Percentiles rank a stretch among this genome's conserved stretches.
These are phyloP conservation scores for Lacanobia wlatinum DNA, from an alignment of 2,888 invertebrate species.

Conservation along the genomic window DNA sequence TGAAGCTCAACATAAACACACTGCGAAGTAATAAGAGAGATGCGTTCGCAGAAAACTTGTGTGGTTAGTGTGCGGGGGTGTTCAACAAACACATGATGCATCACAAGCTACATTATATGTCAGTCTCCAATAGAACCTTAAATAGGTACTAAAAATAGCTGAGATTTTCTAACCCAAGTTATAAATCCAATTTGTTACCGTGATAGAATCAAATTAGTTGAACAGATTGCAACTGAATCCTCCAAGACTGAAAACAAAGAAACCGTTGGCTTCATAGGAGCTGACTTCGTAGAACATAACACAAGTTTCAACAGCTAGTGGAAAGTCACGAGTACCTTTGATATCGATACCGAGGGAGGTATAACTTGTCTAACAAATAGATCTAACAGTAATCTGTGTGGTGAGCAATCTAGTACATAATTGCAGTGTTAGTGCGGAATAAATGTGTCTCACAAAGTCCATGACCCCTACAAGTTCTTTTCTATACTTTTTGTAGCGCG, in stretches of 20 bases:
- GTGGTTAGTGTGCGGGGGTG: slow-evolving; percentile 10
- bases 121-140: neutral
- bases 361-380: slow-evolving; percentile 34
- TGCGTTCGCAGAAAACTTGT: slow-evolving; percentile 16
- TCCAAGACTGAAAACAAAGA: slow-evolving; percentile 40
- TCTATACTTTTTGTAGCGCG: slow-evolving; percentile 32
- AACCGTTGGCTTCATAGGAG: slow-evolving; percentile 28
- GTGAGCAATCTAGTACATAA: slow-evolving; percentile 20
- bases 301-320: slow-evolving; percentile 26
- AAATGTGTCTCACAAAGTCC: slow-evolving; percentile 42
- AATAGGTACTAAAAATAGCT: neutral
- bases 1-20: slow-evolving; percentile 30
- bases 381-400: slow-evolving; percentile 19
- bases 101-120: slow-evolving; percentile 21
- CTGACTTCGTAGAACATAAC: slow-evolving; percentile 17
- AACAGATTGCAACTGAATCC: slow-evolving; percentile 33
- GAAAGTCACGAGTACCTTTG: slow-evolving; percentile 19
- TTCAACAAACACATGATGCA: slow-evolving; percentile 5
- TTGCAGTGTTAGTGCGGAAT: slow-evolving; percentile 28
- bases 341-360: slow-evolving; percentile 20
- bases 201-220: slow-evolving; percentile 36
- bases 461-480: slow-evolving; percentile 44
- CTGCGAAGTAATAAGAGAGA: slow-evolving; percentile 29
- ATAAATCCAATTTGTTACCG: slow-evolving; percentile 43
- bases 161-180: slow-evolving; percentile 9